phyloP scores from a whole-genome alignment of 2,888 invertebrate species.

The Drosophila nr. fundita region DNA sequence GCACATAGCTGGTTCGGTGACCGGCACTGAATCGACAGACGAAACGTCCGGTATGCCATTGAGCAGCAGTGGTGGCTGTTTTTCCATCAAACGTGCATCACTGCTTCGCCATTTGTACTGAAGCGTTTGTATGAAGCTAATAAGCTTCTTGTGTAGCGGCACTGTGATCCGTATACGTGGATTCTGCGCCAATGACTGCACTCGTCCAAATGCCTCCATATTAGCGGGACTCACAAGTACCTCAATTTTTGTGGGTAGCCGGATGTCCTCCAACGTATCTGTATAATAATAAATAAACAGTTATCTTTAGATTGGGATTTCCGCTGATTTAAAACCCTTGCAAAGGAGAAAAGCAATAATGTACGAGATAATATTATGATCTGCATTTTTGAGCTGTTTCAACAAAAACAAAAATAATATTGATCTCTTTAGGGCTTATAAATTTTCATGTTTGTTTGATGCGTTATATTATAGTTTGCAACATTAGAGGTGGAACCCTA shows the following conservation, averaged over 20 bases:
- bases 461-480: neutral
- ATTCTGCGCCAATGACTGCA: constrained; percentile 95
- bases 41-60: neutral
- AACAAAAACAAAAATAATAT: neutral
- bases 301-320: neutral
- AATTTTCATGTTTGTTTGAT: neutral
- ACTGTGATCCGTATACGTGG: constrained; percentile 91
- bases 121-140: constrained; percentile 90
- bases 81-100: constrained; percentile 82
- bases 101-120: constrained; percentile 91
- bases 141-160: constrained; percentile 90
- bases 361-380: no score
- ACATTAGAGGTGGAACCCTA: neutral
- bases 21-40: neutral
- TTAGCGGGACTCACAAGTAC: constrained; percentile 91
- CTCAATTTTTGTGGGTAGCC: constrained; percentile 91
- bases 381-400: no score
- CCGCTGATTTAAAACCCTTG: neutral
- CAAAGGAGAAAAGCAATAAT: no score
- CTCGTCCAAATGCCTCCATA: constrained; percentile 92
- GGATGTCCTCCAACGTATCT: constrained; percentile 90
- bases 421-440: neutral
- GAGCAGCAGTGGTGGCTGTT: constrained; percentile 38
- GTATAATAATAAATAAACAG: constrained; percentile 3
- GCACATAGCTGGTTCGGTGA: constrained; percentile 79